Conservation (phyloP, 2,113 vertebrate genomes). For the Typhlomys cinereus region DNA sequence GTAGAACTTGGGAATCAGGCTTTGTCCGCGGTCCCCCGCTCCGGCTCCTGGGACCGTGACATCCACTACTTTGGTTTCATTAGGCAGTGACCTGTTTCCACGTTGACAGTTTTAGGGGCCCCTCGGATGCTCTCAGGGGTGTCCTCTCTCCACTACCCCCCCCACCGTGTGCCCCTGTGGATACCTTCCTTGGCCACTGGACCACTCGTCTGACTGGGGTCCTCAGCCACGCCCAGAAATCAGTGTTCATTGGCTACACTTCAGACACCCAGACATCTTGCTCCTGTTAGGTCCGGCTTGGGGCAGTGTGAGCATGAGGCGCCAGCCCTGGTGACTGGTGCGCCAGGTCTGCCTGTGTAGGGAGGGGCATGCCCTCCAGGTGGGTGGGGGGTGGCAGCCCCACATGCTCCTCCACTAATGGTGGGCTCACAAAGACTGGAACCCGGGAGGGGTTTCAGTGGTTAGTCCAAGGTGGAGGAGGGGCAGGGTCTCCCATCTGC, state of each 20-base stretch:
- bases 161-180: accelerated
- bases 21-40: neutral
- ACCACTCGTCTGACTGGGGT: neutral
- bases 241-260: conserved; percentile 42
- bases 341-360: accelerated
- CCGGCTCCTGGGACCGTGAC: neutral
- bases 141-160: no score
- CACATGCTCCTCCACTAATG: neutral
- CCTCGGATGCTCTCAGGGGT: neutral
- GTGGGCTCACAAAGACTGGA: no score
- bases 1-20: neutral
- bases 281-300: neutral
- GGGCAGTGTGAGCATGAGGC: neutral
- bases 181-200: neutral
- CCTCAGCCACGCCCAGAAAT: neutral
- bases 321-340: neutral
- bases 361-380: neutral
- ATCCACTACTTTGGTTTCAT: neutral
- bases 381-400: neutral
- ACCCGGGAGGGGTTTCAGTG: neutral
- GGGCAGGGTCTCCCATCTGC: neutral
- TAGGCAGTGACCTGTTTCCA: neutral
- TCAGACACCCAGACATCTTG: neutral
- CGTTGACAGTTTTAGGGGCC: neutral
- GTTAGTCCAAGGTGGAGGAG: neutral